Base-by-base conservation (phyloP, 2,113 vertebrate genomes). In the Erinaceus europaeus region DNA sequence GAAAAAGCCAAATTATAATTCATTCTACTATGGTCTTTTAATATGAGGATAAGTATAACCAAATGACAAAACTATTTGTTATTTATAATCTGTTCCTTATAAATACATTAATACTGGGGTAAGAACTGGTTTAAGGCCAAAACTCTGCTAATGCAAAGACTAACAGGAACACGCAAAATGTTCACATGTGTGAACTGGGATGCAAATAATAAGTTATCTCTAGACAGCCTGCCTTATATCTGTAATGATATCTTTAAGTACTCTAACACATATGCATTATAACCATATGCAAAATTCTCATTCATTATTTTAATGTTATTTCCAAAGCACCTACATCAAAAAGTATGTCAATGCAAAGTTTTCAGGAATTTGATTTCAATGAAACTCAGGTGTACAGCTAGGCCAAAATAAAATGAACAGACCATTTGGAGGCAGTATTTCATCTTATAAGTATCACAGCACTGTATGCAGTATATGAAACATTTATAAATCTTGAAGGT, bases 401-500 rank as follows among this genome's bases (percentile, higher is more conserved):
- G 96, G 94, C 94, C 96, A 90, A 97, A 97, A 97, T 97, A 97
- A 97, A 97, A 97, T 97, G 97, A 97, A 95, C 96, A 97, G 96
- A 97, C 95, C 96, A 96, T 97, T 97, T 97, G 96, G 94, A 97
- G 96, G 97, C 96, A 97, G 96, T 97, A 98, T 98, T 98, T 98
- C 97, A 98, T 97, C 96, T 97, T 96, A 94, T 95, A 97, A 97
- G 97, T 97, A 97, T 97, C 97, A 95, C 96, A 97, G 97, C 97
- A 97, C 97, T 97, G 97, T 97, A 97, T 98, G 98, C 97, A 94
- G 96, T 97, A 97, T 97, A 98, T 98, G 98, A 97, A 98, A 98
- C 98, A 98, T 98, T 98, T 98, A 98, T 98, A 98, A 98, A 98
- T 98, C 98, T 97, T 98, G 98, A 98, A 99, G 99, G 98, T 99